phyloP scores from a whole-genome alignment of 35 echinoderm and acorn worm genomes.

The Heliocidaris erythrogramma region DNA sequence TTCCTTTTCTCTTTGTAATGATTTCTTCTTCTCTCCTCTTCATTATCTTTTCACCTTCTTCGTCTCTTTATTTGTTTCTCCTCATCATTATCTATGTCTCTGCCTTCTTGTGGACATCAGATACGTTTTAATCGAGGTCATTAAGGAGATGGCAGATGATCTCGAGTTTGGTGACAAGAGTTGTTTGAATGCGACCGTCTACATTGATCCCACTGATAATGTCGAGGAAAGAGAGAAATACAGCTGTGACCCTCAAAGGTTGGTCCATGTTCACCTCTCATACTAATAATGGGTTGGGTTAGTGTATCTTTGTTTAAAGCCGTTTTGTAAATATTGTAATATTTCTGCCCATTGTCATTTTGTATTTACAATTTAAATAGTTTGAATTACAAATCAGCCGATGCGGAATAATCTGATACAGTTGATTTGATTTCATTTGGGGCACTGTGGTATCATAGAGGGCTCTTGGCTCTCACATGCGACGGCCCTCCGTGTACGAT shows the following conservation, averaged over 20 bases:
- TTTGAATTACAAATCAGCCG: too few species aligned
- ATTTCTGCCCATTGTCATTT: too few species aligned
- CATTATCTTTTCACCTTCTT: neutral
- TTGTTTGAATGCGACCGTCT: constrained; percentile 7
- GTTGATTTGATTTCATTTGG: too few species aligned
- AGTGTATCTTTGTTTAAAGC: too few species aligned
- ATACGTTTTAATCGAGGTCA: constrained; percentile 33
- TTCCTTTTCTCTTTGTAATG: neutral
- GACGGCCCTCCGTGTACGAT: too few species aligned
- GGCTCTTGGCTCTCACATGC: too few species aligned
- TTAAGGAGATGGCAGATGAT: constrained; percentile 33
- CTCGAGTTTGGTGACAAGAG: constrained; percentile 19
- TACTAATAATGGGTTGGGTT: too few species aligned
- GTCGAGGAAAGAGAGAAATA: neutral
- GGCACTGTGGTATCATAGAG: too few species aligned
- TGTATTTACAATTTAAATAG: too few species aligned
- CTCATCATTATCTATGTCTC: neutral
- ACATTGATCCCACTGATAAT: neutral
- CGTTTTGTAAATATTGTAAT: too few species aligned
- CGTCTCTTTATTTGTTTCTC: neutral
- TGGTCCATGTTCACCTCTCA: neutral
- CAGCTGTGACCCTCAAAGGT: neutral
- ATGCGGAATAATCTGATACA: too few species aligned
- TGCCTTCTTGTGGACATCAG: neutral
- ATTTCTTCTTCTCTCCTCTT: neutral